phyloP scores from a whole-genome alignment of 2,797 vertebrate genomes.

The Phoebastria nigripes region DNA sequence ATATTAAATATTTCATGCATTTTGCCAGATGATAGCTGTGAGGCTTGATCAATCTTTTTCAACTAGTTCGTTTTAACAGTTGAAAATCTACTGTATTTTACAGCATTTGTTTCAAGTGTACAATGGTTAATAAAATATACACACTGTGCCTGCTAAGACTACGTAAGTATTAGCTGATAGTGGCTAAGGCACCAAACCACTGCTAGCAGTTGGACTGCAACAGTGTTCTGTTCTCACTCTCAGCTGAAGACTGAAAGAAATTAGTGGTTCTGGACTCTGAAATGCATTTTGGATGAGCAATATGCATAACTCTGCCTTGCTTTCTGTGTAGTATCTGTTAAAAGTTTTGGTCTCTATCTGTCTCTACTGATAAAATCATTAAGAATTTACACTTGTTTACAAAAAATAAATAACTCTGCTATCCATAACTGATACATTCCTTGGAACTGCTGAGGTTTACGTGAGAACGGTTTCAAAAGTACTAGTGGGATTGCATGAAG shows the following conservation, averaged over 20 bases:
- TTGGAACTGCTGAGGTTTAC: neutral
- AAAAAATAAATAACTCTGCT: neutral
- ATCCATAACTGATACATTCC: neutral
- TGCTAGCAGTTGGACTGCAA: neutral
- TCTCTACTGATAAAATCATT: neutral
- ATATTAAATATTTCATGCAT: neutral
- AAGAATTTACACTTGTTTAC: neutral
- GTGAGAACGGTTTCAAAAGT: neutral
- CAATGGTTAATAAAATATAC: neutral
- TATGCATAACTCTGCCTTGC: neutral
- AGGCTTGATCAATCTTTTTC: neutral
- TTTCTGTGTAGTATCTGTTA: neutral
- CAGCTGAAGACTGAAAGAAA: neutral
- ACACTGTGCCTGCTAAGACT: neutral
- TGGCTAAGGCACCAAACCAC: neutral
- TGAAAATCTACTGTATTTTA: neutral
- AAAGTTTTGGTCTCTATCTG: neutral
- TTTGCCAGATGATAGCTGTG: neutral
- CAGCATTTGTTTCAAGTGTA: neutral
- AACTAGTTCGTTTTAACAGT: neutral
- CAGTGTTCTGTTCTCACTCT: neutral
- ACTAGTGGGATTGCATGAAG: neutral
- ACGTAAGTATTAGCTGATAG: neutral
- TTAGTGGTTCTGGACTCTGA: neutral
- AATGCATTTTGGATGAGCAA: neutral